phyloP scores from a whole-genome alignment of 2,888 invertebrate genomes.

The Habrosyne pyritoides region DNA sequence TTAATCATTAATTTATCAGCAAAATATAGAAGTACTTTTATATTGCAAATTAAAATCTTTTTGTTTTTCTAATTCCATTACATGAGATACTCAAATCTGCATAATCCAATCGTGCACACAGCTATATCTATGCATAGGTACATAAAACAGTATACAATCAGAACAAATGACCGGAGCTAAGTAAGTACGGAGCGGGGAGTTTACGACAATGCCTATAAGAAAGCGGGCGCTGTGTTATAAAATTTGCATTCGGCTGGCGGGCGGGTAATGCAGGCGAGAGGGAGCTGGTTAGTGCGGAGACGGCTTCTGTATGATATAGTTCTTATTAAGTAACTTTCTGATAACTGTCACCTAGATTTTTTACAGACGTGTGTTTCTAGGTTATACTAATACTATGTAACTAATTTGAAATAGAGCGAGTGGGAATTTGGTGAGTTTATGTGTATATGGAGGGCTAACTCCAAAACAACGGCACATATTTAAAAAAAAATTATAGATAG shows the following conservation, averaged over 20 bases:
- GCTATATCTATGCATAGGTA: neutral
- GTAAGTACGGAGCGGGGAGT: slow-evolving; percentile 55
- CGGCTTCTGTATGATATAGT: slow-evolving; percentile 35
- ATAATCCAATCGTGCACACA: neutral
- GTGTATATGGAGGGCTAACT: too few relatives aligned
- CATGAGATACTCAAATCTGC: neutral
- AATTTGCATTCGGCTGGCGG: slow-evolving; percentile 80
- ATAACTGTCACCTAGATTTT: too few relatives aligned
- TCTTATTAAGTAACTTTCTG: neutral
- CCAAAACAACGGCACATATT: too few relatives aligned
- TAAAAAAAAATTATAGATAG: too few relatives aligned
- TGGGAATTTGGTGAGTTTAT: too few relatives aligned
- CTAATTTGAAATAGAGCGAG: too few relatives aligned
- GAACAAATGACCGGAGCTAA: slow-evolving; percentile 78
- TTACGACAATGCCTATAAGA: slow-evolving; percentile 80
- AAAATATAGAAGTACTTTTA: neutral
- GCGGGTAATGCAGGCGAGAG: slow-evolving; percentile 67
- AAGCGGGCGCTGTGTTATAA: slow-evolving; percentile 77
- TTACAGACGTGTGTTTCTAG: too few relatives aligned
- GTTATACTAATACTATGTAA: too few relatives aligned
- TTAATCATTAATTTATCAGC: neutral
- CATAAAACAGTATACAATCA: slow-evolving; percentile 42
- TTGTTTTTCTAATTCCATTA: neutral
- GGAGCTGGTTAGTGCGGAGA: slow-evolving; percentile 39
- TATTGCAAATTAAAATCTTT: too few relatives aligned